Evolutionary conservation across 2,113 vertebrate genomes (phyloP), one percentile per base, ranked within the genome.

Genomic region (Phrynosoma blainvillii): DNA sequence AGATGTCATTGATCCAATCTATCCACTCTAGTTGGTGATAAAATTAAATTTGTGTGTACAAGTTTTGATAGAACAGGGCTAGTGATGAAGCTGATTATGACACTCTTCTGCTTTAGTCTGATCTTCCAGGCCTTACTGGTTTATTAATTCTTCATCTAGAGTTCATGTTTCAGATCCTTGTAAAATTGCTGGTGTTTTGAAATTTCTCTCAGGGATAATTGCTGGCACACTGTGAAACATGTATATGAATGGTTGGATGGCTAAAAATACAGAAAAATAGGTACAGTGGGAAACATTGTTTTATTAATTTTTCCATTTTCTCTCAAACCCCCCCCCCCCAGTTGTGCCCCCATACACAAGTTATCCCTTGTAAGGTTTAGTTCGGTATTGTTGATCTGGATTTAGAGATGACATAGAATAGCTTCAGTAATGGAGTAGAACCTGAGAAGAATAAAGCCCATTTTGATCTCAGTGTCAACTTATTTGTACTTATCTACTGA

Each of bases 151-250:
- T 32, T 86, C 85, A 87, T 56, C 68, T 59, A 30, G 52, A 42
- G 59, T 59, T 42, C 42, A 68, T 68, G 77, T 78, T 79, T 86
- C n/a, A 27, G 40, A 40, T 27, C 32, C 40, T 59, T 80, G 12
- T 59, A 87, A 73, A 66, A 40, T 47, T 71, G 52, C 14, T 87
- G 85, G 71, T 47, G 71, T 80, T 79, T 86, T 32, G 54, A 36
- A 70, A 79, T 14, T 40, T 80, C 12, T 23, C 82, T 56, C 30
- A 70, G 36, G 68, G 9, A 0, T 56, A 84, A 84, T 73, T 86
- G 27, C n/a, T 23, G 5, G 14, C 21, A 56, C 13, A 36, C 10
- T 16, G 2, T 52, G 21, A 30, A 70, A 70, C 5, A 70, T 27
- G 4, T 11, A 70, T 20, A 27, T 8, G 8, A 70, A 70, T 25